These are phyloP conservation scores for Mus spicilegus DNA, from an alignment of 2,113 vertebrate species.

Conservation along the genomic window DNA sequence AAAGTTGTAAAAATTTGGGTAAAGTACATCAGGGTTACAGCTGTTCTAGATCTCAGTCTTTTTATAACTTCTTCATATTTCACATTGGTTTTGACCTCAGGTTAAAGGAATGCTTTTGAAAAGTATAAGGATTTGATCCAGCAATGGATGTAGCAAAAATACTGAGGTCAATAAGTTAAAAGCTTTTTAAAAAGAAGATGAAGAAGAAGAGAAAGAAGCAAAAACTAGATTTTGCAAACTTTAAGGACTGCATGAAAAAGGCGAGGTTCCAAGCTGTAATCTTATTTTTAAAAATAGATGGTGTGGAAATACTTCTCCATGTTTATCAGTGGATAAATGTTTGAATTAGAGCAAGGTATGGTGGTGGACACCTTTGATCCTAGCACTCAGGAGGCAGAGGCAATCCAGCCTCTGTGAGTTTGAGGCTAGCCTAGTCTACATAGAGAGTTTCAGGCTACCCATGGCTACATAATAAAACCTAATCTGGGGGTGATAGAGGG, in stretches of 20 bases:
- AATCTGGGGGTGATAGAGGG: not conserved
- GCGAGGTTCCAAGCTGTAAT: not conserved
- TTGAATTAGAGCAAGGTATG: not conserved
- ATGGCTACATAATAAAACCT: not conserved
- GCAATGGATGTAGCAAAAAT: conserved; percentile 73
- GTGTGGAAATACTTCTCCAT: conserved; percentile 35
- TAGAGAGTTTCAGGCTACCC: not conserved
- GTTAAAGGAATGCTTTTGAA: conserved; percentile 79
- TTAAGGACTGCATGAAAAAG: conserved; percentile 51
- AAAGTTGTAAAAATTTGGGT: conserved; percentile 74
- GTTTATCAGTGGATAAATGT: conserved; percentile 24
- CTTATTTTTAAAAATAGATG: conserved; percentile 23
- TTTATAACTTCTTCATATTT: conserved; percentile 72
- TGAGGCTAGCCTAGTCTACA: not conserved
- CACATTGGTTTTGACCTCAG: conserved; percentile 73
- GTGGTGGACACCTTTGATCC: not conserved
- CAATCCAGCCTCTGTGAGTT: not conserved
- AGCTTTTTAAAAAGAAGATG: conserved; percentile 55
- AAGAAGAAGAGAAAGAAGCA: conserved; percentile 59
- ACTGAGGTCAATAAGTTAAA: conserved; percentile 72
- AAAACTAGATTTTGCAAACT: conserved; percentile 73
- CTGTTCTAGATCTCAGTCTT: conserved; percentile 75
- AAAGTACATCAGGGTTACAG: conserved; percentile 67
- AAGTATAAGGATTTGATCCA: conserved; percentile 75
- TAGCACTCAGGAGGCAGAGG: not conserved